Conservation (phyloP, 2,113 vertebrate species). For the Saccopteryx leptura region DNA sequence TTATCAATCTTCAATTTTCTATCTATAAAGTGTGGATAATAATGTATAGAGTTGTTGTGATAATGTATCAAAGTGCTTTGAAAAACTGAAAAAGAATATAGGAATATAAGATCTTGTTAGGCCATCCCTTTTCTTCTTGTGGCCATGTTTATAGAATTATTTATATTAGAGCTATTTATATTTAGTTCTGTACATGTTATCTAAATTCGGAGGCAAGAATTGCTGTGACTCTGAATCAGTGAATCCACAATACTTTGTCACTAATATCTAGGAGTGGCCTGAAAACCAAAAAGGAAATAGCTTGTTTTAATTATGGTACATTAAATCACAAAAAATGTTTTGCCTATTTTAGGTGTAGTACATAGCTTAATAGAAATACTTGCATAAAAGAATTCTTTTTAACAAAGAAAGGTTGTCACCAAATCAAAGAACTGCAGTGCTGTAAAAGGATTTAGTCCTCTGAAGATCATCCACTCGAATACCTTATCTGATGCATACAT, state of each 20-base stretch:
- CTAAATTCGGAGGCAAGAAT: conserved; percentile 57
- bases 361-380: conserved; percentile 22
- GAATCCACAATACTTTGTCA: conserved; percentile 21
- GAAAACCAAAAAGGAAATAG: conserved; percentile 50
- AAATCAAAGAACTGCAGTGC: neutral
- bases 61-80: conserved; percentile 29
- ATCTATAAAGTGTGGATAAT: neutral
- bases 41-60: conserved; percentile 15
- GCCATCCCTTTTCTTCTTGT: conserved; percentile 16
- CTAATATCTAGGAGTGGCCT: conserved; percentile 4
- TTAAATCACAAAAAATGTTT: neutral
- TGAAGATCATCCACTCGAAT: neutral
- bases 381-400: conserved; percentile 15
- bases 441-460: conserved; percentile 43
- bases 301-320: neutral
- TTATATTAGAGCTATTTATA: conserved; percentile 35
- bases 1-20: neutral
- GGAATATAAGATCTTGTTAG: neutral
- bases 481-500: neutral
- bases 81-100: conserved; percentile 46
- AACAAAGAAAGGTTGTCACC: conserved; percentile 3
- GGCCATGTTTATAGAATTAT: conserved; percentile 24
- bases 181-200: conserved; percentile 28
- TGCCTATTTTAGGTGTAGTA: conserved; percentile 33
- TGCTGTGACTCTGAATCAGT: conserved; percentile 35